Conservation (phyloP, 1,140 invertebrate genomes). For the Drosophila sproati region DNA sequence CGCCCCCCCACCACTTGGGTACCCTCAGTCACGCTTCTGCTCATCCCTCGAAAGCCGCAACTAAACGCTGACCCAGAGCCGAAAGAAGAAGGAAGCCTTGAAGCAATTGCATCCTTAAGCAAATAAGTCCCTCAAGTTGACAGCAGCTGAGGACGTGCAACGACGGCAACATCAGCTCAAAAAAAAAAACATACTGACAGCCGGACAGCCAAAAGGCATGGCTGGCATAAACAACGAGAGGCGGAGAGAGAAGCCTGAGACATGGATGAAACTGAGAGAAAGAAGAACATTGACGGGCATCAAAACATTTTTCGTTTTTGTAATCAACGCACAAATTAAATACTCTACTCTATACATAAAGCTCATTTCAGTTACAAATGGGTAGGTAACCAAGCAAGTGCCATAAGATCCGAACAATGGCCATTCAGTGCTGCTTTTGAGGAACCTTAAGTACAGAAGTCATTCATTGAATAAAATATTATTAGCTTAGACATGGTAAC, state of each 20-base stretch:
- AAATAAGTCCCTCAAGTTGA: conserved; percentile 55
- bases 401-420: too few relatives aligned
- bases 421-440: too few relatives aligned
- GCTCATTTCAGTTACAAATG: too few relatives aligned
- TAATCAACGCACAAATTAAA: too few relatives aligned
- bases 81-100: conserved; percentile 19
- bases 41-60: background rate
- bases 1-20: too few relatives aligned
- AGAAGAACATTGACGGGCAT: too few relatives aligned
- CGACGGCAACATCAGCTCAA: conserved; percentile 8
- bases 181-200: conserved; percentile 7
- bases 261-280: background rate
- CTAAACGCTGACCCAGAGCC: conserved; percentile 51
- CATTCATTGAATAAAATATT: background rate
- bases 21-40: background rate
- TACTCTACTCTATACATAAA: too few relatives aligned
- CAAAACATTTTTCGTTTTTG: too few relatives aligned
- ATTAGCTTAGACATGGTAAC: too few relatives aligned
- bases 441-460: too few relatives aligned
- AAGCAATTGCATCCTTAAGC: conserved; percentile 50
- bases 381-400: too few relatives aligned
- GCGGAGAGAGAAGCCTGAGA: background rate
- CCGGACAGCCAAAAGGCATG: conserved; percentile 10
- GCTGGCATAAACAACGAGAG: conserved; percentile 12
- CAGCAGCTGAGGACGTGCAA: conserved; percentile 35